Evolutionary conservation across 2,113 vertebrate genomes (phyloP), one percentile per base, ranked within the genome.

Genomic region (Glareola pratincola): DNA sequence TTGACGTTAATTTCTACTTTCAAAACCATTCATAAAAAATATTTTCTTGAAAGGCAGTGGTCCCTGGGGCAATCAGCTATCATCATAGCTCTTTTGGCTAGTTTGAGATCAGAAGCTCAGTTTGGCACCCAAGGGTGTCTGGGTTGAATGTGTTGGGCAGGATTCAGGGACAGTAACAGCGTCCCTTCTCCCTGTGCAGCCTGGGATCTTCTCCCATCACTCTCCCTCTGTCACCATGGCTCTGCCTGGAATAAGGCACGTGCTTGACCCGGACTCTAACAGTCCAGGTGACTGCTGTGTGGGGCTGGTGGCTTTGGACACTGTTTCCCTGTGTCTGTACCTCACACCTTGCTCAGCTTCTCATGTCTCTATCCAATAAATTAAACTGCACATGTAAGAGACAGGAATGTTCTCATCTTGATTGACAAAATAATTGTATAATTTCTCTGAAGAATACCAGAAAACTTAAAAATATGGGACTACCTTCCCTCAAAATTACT

Each of bases 121-220:
- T 39, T 39, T 84, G 83, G 56, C 29, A 86, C 37, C 15, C 3
- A 2, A 14, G 29, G 32, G 47, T 63, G 59, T 72, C 48, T 19
- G 37, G 29, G 32, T 2, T 77, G 54, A 45, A 48, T 2, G 10
- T 18, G 13, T 37, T 50, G 20, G 37, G 50, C 73, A 48, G 37
- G 53, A 13, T 16, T 62, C 2, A 4, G 59, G 45, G 41, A 2
- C 37, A 21, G n/a, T 18, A 9, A 23, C 0, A 0, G 4, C 50
- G 59, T 36, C 63, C 16, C 51, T 88, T 72, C 41, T 43, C 64
- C 47, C n/a, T 37, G 4, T 26, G 29, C 37, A 63, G 43, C 43
- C 39, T 36, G 43, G 26, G 16, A 8, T 29, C 43, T 32, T 64
- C 48, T 60, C 53, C n/a, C n/a, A n/a, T 30, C 22, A 3, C 51